phyloP scores from a whole-genome alignment of 2,797 vertebrate species.

The Oceanodroma leucorhoa region DNA sequence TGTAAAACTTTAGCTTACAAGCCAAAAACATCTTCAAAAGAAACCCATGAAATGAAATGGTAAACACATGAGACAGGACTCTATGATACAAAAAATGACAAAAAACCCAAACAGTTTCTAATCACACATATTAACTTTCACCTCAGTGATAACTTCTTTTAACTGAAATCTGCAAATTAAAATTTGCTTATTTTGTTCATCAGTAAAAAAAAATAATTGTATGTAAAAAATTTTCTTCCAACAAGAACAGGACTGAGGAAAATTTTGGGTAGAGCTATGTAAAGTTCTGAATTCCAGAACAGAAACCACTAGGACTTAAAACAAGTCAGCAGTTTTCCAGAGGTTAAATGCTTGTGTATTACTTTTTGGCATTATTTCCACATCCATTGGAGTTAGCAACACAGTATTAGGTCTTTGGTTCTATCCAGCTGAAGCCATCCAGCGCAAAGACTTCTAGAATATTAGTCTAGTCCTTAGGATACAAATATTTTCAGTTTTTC shows the following conservation, averaged over 20 bases:
- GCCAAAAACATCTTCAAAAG: constrained; percentile 72
- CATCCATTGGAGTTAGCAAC: not conserved
- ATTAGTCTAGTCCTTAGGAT: not conserved
- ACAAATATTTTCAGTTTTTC: not conserved
- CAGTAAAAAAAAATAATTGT: not conserved
- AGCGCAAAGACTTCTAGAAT: not conserved
- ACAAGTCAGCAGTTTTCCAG: not conserved
- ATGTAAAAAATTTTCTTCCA: not conserved
- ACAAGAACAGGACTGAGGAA: not conserved
- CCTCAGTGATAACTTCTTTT: not conserved
- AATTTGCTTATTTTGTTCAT: not conserved
- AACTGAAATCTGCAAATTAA: not conserved
- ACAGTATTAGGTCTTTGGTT: not conserved
- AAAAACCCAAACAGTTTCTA: not conserved
- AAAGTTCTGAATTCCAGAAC: not conserved
- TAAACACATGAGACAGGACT: constrained; percentile 25
- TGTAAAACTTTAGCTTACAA: constrained; percentile 70
- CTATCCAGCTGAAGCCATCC: not conserved
- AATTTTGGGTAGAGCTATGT: not conserved
- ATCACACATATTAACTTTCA: constrained; percentile 12
- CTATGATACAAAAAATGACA: not conserved
- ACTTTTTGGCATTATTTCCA: not conserved
- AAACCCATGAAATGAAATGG: constrained; percentile 55
- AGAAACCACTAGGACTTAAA: not conserved
- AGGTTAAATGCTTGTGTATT: not conserved